Conservation (phyloP, 1,140 invertebrate species). For the Acyrthosiphon pisum region DNA sequence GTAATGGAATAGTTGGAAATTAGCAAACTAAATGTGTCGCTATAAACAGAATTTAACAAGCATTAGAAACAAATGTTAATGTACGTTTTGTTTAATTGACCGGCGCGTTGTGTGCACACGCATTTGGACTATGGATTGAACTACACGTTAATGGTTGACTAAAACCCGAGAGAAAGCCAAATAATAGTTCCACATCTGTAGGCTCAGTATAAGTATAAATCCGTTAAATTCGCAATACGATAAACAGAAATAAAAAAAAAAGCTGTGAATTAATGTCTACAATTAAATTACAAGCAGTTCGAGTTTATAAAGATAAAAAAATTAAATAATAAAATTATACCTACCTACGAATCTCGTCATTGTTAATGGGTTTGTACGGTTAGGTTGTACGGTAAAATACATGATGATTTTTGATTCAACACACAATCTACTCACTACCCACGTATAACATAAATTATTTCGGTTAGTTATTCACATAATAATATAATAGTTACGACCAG, state of each 20-base stretch:
- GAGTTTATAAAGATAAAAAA: background rate
- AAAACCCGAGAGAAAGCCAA: background rate
- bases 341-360: background rate
- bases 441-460: too few species aligned
- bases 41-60: background rate
- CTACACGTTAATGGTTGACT: background rate
- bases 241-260: background rate
- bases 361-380: too few species aligned
- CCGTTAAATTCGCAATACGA: background rate
- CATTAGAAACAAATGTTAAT: background rate
- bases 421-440: fast-evolving
- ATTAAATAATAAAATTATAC: background rate
- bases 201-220: background rate
- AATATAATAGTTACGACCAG: background rate
- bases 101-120: background rate
- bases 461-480: too few species aligned
- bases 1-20: background rate
- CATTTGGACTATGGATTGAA: background rate
- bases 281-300: background rate
- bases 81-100: constrained; percentile 13
- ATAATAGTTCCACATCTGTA: background rate
- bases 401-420: background rate
- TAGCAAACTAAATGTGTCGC: background rate
- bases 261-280: background rate
- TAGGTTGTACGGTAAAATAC: too few species aligned